Base-by-base conservation (phyloP, 2,888 invertebrate species). In the Lissonota sp. region DNA sequence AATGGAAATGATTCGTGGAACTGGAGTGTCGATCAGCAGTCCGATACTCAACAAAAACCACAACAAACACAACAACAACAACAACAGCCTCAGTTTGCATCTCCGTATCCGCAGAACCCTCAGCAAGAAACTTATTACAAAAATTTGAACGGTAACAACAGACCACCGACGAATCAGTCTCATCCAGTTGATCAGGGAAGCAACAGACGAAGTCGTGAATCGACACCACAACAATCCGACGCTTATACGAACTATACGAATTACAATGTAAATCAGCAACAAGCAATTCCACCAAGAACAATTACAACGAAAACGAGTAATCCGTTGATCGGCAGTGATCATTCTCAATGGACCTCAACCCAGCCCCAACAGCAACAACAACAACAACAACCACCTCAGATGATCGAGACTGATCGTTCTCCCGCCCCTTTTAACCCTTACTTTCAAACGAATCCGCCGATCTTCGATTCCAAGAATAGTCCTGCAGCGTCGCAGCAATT, bases 1-100 rank as follows among this genome's bases (percentile, higher is more conserved):
- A 90, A 90, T 80, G 90, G 89, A 6, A 91, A 91, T 80, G 91
- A 92, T 84, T 89, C 91, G 0, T 92, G 92, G 92, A 90, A 92
- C 70, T 92, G 92, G 92, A 91, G 90, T 74, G 83, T 91, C 60
- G 92, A 91, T 71, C 90, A 90, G 73, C 90, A 91, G 63, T 63
- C 89, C 0, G 91, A 92, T 55, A 62, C 82, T 40, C 87, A 88
- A 12, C 84, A 84, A 55, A 80, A 79, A 37, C 80, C 64, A 10
- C 74, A 74, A 6, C 79, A 72, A 26, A 26, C 84, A 7, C 80
- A 79, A 40, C 84, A 79, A 66, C 70, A 76, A 49, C 82, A 73
- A 10, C 69, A 44, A 10, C 82, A 80, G 67, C 71, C 75, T 14
- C 79, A 87, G 16, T 88, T 84, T 55, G 76, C 84, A 51, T 83